phyloP scores from a whole-genome alignment of 2,888 invertebrate species.

The Hypselothyrea guttata region DNA sequence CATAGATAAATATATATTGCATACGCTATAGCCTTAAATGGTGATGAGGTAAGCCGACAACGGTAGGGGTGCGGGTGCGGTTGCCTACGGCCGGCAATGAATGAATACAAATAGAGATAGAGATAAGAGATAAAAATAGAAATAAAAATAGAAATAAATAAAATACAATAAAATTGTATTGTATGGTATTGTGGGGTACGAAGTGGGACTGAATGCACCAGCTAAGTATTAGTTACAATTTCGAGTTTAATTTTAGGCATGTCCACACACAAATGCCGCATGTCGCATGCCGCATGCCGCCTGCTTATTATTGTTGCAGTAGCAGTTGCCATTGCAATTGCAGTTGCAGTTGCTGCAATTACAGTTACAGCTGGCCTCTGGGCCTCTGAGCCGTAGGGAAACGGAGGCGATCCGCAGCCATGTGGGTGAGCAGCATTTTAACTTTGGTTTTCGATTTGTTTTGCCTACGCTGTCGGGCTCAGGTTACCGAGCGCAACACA shows the following conservation, averaged over 20 bases:
- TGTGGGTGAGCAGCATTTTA: slow-evolving; percentile 78
- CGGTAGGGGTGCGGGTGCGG: not conserved
- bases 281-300: too few relatives aligned
- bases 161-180: slow-evolving; percentile 23
- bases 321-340: slow-evolving; percentile 18
- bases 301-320: slow-evolving; percentile 1
- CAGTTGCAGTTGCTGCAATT: slow-evolving; percentile 27
- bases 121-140: too few relatives aligned
- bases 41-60: slow-evolving; percentile 77
- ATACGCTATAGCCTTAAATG: slow-evolving; percentile 79
- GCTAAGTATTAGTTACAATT: slow-evolving; percentile 72
- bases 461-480: slow-evolving; percentile 53
- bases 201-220: slow-evolving; percentile 46
- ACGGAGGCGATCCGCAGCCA: slow-evolving; percentile 57
- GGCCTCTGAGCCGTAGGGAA: too few relatives aligned
- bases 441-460: slow-evolving; percentile 77
- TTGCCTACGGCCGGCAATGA: slow-evolving; percentile 58
- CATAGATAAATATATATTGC: slow-evolving; percentile 61
- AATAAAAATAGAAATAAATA: too few relatives aligned
- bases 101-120: too few relatives aligned
- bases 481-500: slow-evolving; percentile 56
- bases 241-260: slow-evolving; percentile 73
- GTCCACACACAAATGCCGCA: slow-evolving; percentile 33
- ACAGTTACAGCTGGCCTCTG: slow-evolving; percentile 19
- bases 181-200: slow-evolving; percentile 28